Percentiles rank a stretch among this genome's conserved stretches.
Conservation (phyloP, 2,113 vertebrate genomes). For the Chionodraco myersi region DNA sequence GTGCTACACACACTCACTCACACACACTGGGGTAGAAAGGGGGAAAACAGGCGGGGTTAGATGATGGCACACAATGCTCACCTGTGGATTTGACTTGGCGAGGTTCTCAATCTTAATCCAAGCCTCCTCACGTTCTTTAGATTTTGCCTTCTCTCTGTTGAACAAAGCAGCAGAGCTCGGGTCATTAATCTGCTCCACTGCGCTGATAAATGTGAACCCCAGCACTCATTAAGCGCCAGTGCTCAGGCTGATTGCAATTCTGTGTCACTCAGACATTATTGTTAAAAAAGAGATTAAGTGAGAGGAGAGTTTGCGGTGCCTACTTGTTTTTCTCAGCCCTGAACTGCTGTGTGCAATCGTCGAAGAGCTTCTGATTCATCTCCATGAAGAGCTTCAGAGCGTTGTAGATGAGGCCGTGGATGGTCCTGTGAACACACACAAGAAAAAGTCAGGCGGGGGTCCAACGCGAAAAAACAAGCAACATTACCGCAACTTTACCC, state of each 20-base stretch:
- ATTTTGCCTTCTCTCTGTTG: constrained; percentile 95
- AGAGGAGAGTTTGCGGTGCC: constrained; percentile 1
- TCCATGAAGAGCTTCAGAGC: constrained; percentile 99
- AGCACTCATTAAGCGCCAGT: background rate
- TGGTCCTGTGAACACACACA: constrained; percentile 86
- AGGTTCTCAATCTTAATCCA: constrained; percentile 99
- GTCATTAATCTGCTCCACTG: constrained; percentile 15
- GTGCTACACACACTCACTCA: constrained; percentile 18
- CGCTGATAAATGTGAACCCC: background rate
- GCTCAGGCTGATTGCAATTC: background rate
- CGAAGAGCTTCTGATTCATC: constrained; percentile 99
- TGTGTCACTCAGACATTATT: background rate
- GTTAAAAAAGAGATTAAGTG: background rate
- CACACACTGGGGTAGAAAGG: background rate
- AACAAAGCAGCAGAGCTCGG: constrained; percentile 22
- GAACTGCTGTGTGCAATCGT: constrained; percentile 98
- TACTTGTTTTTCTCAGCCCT: constrained; percentile 98
- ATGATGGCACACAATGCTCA: constrained; percentile 63
- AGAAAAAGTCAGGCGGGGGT: background rate
- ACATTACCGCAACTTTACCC: background rate
- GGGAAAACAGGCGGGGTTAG: background rate
- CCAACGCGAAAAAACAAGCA: background rate
- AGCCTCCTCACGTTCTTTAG: constrained; percentile 97
- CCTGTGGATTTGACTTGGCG: constrained; percentile 98
- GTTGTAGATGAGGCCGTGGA: constrained; percentile 98